phyloP scores from a whole-genome alignment of 64 coral and sea anemone species.

The Orbicella faveolata region DNA sequence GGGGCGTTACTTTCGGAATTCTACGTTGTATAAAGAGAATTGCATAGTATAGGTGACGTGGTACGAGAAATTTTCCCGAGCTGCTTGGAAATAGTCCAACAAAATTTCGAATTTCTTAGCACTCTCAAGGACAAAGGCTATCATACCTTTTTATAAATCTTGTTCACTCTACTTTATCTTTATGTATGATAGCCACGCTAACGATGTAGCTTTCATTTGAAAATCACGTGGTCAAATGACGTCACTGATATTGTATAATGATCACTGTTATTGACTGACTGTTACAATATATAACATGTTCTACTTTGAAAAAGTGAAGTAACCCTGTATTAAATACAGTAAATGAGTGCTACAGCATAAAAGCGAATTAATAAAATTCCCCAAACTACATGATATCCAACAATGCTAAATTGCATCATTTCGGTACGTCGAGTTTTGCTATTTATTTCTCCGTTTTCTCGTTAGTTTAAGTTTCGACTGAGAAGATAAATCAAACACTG shows the following conservation, averaged over 20 bases:
- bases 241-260: conserved; percentile 21
- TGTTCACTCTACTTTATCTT: conserved; percentile 45
- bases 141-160: background rate
- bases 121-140: no score
- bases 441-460: no score
- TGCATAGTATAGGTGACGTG: no score
- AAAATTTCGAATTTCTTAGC: background rate
- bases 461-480: no score
- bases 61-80: no score
- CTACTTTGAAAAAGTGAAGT: background rate
- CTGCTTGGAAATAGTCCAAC: background rate
- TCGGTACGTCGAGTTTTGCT: no score
- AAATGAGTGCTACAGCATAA: background rate
- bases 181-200: conserved; percentile 34
- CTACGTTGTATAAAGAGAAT: no score
- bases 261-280: background rate
- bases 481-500: no score
- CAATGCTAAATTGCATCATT: no score
- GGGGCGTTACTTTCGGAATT: no score
- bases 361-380: no score
- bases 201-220: conserved; percentile 7
- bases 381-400: no score
- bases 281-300: background rate
- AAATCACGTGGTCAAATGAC: conserved; percentile 72
- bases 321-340: background rate